A percentile compares a stretch with the other conserved stretches of the same genome.
These are phyloP conservation scores for Osedax frankpressi DNA, from an alignment of 2,888 invertebrate genomes.

Conservation along the genomic window DNA sequence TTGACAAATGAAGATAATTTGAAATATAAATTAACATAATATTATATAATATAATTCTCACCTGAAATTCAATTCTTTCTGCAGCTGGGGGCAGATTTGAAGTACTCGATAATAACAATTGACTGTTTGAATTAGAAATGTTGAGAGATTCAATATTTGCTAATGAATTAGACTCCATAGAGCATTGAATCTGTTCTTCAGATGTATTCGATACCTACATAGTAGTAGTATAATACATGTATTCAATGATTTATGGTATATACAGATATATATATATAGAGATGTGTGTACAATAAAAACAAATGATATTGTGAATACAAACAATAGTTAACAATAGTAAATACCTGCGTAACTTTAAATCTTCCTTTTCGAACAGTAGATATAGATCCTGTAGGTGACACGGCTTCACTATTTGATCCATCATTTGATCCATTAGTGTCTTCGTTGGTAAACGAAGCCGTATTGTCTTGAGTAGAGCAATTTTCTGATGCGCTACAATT, in stretches of 20 bases:
- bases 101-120: not conserved
- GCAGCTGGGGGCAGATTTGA: not conserved
- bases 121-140: not conserved
- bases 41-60: not conserved
- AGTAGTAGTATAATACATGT: too few species aligned
- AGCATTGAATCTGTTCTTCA: too few species aligned
- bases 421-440: not conserved
- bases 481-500: too few species aligned
- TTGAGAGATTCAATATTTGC: too few species aligned
- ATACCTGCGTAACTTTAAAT: not conserved
- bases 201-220: too few species aligned
- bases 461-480: not conserved
- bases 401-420: not conserved
- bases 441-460: not conserved
- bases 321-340: too few species aligned
- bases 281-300: too few species aligned
- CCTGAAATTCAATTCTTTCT: not conserved
- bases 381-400: not conserved
- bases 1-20: too few species aligned
- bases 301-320: too few species aligned
- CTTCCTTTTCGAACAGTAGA: not conserved
- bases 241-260: too few species aligned
- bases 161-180: too few species aligned
- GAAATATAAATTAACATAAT: not conserved
- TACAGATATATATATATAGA: too few species aligned